Conservation (phyloP, 2,113 vertebrate species). For the Halcyon malimbica region DNA sequence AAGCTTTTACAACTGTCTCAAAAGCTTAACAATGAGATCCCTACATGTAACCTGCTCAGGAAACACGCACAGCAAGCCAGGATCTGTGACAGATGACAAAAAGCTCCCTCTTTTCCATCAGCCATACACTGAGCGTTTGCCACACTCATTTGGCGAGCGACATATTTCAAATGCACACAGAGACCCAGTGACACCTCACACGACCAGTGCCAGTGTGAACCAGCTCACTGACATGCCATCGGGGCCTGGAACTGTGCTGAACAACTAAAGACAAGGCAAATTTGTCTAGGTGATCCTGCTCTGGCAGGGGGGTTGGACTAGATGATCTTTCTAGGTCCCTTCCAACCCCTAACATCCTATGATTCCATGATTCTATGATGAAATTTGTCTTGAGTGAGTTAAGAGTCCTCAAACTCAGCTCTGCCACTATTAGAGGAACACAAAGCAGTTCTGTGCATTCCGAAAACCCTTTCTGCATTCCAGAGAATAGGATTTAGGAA, state of each 20-base stretch:
- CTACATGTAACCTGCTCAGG: background rate
- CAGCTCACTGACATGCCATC: background rate
- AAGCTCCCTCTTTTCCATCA: background rate
- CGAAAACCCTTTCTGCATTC: background rate
- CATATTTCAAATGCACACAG: background rate
- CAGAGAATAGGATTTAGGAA: background rate
- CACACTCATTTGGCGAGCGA: background rate
- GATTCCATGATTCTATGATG: no score
- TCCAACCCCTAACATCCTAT: no score
- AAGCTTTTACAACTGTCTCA: background rate
- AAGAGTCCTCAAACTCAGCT: background rate
- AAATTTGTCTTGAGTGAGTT: background rate
- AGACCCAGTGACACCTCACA: background rate
- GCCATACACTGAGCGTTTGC: background rate
- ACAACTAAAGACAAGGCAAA: background rate
- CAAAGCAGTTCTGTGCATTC: background rate
- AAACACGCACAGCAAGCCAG: background rate
- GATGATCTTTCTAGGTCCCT: no score
- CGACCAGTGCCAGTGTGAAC: background rate
- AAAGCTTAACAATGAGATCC: background rate
- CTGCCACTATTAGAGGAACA: background rate
- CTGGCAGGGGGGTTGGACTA: no score
- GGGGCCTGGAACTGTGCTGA: background rate
- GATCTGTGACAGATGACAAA: background rate
- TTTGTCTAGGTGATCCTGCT: background rate